These are phyloP conservation scores for Mimachlamys varia DNA, from an alignment of 2,888 invertebrate species.

Conservation along the genomic window DNA sequence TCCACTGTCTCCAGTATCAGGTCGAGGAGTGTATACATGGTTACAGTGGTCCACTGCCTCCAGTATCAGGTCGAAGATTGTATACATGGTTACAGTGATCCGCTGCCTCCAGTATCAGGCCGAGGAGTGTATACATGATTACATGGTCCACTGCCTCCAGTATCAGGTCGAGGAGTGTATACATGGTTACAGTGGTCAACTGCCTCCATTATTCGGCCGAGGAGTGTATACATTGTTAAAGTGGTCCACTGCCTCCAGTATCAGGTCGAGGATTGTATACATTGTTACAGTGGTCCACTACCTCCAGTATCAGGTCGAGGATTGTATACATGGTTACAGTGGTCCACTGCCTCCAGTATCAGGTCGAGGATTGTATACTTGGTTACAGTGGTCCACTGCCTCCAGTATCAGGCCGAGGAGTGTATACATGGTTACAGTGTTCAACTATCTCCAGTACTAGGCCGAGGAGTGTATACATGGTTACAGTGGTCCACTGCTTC, in stretches of 20 bases:
- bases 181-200: background rate
- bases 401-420: background rate
- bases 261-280: background rate
- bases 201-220: background rate
- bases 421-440: background rate
- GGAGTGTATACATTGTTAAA: background rate
- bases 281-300: background rate
- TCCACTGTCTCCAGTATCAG: background rate
- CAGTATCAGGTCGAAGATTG: background rate
- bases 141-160: background rate
- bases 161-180: background rate
- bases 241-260: background rate
- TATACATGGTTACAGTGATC: background rate
- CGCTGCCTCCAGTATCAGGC: background rate
- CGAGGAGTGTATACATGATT: background rate
- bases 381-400: background rate
- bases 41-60: background rate
- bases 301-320: background rate
- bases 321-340: background rate
- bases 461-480: no score
- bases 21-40: no score
- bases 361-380: no score
- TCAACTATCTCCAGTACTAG: background rate
- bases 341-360: background rate
- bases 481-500: background rate